Base-by-base conservation (phyloP, 2,888 invertebrate genomes). In the Sinopyrophorus schimmeli region DNA sequence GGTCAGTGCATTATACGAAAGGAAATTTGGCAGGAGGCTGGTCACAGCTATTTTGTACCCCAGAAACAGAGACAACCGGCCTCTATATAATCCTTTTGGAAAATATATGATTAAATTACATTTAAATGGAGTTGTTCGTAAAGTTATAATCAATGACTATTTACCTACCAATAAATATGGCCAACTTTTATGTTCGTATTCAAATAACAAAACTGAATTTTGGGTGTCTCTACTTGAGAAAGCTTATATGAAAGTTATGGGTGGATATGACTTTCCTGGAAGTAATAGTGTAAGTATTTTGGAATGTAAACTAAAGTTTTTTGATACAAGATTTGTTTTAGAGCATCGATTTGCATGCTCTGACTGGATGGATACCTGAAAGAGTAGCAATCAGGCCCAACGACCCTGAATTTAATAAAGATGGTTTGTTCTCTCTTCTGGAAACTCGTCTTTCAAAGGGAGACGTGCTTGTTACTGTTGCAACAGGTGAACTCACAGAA, bases 291-390 rank as follows among this genome's bases (percentile, higher is more conserved):
- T 93, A 74, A 82, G 87, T 80, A 26, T 15, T 18, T 4, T 18
- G 6, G 18, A 18, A 18, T 18, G 18, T 5, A 18, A 18, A 18
- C 18, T 18, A 6, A 18, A 18, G 4, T 18, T 5, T 5, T 18
- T 18, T 6, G 6, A 4, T 18, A 18, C 18, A 18, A 4, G 18
- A 5, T 18, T 28, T 12, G 20, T 70, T 75, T 15, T 69, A 94
- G 94, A 95, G 93, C 71, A 96, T 96, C 65, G 96, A 97, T 76
- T 80, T 96, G 4, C 92, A 96, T 75, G 94, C 94, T 0, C 70
- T 97, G 46, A 96, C 96, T 12, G 95, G 95, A 1, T 97, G 96
- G 96, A 93, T 97, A 49, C 96, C 96, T 1, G 96, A 97, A 69
- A 79, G 95, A 28, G 80, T 87, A 48, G 82, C 91, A 1, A 86